A percentile compares a stretch with the other conserved stretches of the same genome.
Evolutionary conservation across 2,888 invertebrate genomes (phyloP).

Genomic region (Microctonus brassicae): DNA sequence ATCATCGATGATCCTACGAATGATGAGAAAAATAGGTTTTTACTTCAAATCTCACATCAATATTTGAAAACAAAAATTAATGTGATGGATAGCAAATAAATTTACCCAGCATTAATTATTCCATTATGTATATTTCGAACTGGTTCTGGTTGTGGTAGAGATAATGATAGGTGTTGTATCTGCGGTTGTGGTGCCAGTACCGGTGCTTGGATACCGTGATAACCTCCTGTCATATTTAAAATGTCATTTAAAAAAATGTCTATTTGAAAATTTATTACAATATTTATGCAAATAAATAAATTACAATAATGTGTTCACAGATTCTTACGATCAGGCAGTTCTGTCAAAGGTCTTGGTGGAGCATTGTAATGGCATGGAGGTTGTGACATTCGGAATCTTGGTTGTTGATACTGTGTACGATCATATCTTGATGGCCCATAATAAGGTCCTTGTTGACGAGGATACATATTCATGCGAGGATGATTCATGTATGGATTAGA

Average conservation of each 20-base stretch:
- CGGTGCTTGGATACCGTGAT: constrained; percentile 70
- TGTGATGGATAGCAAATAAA: constrained; percentile 37
- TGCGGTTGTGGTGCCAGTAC: no score
- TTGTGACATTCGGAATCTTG: constrained; percentile 60
- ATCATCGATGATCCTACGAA: constrained; percentile 82
- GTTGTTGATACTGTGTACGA: constrained; percentile 63
- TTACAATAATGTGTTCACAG: constrained; percentile 3
- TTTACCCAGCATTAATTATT: constrained; percentile 72
- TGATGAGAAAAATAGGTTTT: constrained; percentile 52
- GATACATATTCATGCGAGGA: constrained; percentile 62
- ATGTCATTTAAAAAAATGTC: not conserved
- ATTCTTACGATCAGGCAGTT: constrained; percentile 64
- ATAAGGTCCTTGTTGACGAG: constrained; percentile 58
- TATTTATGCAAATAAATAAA: constrained; percentile 18
- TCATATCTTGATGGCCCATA: constrained; percentile 58
- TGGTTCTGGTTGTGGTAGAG: constrained; percentile 75
- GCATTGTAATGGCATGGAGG: constrained; percentile 67
- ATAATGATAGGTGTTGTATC: constrained; percentile 51
- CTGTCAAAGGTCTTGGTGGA: constrained; percentile 65
- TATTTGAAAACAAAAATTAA: not conserved
- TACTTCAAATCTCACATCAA: constrained; percentile 1
- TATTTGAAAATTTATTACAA: not conserved
- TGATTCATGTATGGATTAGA: constrained; percentile 67
- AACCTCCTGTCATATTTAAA: constrained; percentile 56
- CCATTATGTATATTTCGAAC: constrained; percentile 69